Evolutionary conservation across 1,140 invertebrate species (phyloP), one percentile per base, ranked within the genome.

Genomic region (Mycetomoellerius zeteki): DNA sequence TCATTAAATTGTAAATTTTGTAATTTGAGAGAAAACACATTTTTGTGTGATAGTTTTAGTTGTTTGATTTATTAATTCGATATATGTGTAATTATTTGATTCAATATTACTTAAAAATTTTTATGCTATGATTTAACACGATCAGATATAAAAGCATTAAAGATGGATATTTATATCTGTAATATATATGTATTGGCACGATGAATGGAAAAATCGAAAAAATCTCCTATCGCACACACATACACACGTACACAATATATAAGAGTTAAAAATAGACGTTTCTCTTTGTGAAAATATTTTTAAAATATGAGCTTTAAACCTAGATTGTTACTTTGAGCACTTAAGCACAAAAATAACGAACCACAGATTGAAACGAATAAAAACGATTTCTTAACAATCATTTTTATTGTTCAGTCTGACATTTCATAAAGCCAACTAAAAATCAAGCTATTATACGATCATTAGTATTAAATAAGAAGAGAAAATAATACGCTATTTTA

Each of bases 221-320:
- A 78, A 7, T 65, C 10, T 47, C 19, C 16, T 19, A 14, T 43
- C 4, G 12, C 12, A 58, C 0, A 73, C 5, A 56, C 47, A 71
- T 16, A 71, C 52, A 64, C 30, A 56, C 19, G n/a, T 14, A 75
- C 2, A 43, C 37, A 47, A n/a, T 43, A 43, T 3, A 43, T 52
- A 65, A 78, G 14, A 78, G 19, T 30, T 65, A 78, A 78, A 78
- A 50, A 81, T 81, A 81, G 16, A 54, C 10, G 7, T 71, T 81
- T 81, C 60, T 81, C 64, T 81, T 52, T 47, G 43, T 19, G 24
- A 19, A 78, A 78, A 24, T 78, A 78, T 78, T 78, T 78, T 78
- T 65, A 65, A 78, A 78, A 64, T 78, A 30, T 78, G 76, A 78
- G 60, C 27, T 78, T 78, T 64, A 78, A 65, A 52, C 58, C 58